Conservation (phyloP, 1,140 invertebrate species). For the Thaumatotibia leucotreta region DNA sequence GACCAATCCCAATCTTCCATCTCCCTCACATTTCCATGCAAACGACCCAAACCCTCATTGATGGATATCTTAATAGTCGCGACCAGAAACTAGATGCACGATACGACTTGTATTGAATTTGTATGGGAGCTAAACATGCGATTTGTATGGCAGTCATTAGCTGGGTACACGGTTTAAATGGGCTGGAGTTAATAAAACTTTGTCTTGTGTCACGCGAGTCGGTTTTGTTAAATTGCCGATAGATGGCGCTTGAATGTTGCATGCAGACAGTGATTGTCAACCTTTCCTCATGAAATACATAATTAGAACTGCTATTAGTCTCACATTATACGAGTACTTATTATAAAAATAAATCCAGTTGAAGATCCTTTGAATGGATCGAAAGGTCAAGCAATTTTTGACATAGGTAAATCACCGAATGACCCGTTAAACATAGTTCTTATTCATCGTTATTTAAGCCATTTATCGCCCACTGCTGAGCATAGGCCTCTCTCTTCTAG, state of each 20-base stretch:
- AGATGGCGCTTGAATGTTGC: background rate
- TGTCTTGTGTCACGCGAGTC: background rate
- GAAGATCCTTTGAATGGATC: too few relatives aligned
- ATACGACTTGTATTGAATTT: background rate
- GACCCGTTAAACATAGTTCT: too few relatives aligned
- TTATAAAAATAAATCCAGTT: too few relatives aligned
- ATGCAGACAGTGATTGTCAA: background rate
- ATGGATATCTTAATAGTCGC: background rate
- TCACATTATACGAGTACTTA: too few relatives aligned
- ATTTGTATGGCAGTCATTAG: background rate
- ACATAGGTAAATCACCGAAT: too few relatives aligned
- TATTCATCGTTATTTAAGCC: too few relatives aligned
- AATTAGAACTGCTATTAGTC: too few relatives aligned
- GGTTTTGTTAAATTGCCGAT: background rate
- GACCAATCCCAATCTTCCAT: background rate
- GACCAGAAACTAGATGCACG: background rate
- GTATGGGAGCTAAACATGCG: background rate
- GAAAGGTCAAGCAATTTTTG: too few relatives aligned
- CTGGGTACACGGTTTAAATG: background rate
- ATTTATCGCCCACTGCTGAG: too few relatives aligned
- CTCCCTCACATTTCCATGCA: background rate
- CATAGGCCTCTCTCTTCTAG: too few relatives aligned
- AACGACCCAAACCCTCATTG: background rate
- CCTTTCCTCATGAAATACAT: too few relatives aligned
- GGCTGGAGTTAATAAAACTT: too few relatives aligned